Evolutionary conservation across 1,140 invertebrate species (phyloP), one percentile per base, ranked within the genome.

Genomic region (Arion vulgaris): DNA sequence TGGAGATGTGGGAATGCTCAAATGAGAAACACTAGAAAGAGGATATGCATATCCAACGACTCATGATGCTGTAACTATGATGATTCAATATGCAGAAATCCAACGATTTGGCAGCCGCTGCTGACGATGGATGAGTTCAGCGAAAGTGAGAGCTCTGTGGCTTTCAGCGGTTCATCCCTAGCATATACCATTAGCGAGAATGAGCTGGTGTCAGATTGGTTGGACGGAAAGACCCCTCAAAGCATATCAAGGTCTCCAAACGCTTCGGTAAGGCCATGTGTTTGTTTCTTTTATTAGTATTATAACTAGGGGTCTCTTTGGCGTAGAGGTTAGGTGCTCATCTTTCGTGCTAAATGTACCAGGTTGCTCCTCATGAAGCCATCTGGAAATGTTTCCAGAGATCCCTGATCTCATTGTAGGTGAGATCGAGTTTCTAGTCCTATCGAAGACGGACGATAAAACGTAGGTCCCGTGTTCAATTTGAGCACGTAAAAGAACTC

Each of bases 121-220:
- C 23, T 5, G 28, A 36, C 15, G 7, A 49, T 53, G 51, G 74
- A 76, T 49, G 76, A 66, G 5, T 62, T 23, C 53, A 49, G 62
- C 26, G 78, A 45, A 13, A 80, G 78, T 36, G 78, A 80, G 9
- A 45, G 17, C 41, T 71, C 78, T 2, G 28, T 71, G 38, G 76
- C 76, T 34, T 79, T 79, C 76, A 79, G 45, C 17, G 41, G 34
- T 66, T 71, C 78, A 4, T 80, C 78, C 17, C 68, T 80, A n/a
- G 78, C 78, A 15, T 80, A 80, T 32, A 80, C 78, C 1, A 71
- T 80, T n/a, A 72, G 68, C 34, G 78, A 80, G n/a, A 32, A 2
- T 1, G 78, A 80, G 28, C 68, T 80, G 39, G 78, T 80, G 28
- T 17, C 68, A n/a, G 78, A 53, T 15, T 80, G 78, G 78, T 28